Evolutionary conservation across 2,113 vertebrate species (phyloP).

Genomic region (human): DNA sequence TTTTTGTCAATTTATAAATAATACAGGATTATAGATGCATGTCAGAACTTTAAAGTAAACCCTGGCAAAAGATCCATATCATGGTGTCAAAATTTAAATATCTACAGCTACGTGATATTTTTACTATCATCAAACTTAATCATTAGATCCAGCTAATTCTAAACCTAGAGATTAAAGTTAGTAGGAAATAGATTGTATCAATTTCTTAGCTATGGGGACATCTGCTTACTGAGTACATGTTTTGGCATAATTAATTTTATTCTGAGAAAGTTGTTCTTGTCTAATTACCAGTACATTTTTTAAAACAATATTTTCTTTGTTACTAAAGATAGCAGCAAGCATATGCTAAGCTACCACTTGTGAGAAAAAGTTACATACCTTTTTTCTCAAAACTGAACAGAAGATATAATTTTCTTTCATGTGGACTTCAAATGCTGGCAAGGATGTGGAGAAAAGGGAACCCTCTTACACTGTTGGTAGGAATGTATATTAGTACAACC

Average conservation of each 20-base stretch:
- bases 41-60: not conserved
- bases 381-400: not conserved
- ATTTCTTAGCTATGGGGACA: not conserved
- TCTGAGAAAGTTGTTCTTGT: constrained; percentile 44
- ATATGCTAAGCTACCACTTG: not conserved
- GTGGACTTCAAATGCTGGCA: not conserved
- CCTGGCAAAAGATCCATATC: not conserved
- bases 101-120: not conserved
- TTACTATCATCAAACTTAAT: not conserved
- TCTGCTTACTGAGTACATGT: not conserved
- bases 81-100: not conserved
- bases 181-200: not conserved
- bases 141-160: constrained; percentile 31
- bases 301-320: not conserved
- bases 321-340: not conserved
- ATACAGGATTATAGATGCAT: not conserved
- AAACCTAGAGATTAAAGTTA: not conserved
- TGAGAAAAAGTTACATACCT: not conserved
- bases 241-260: constrained; percentile 44
- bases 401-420: not conserved
- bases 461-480: no score
- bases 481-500: no score
- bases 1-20: constrained; percentile 37
- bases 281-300: constrained; percentile 27
- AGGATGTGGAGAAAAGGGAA: no score